A percentile compares a stretch with the other conserved stretches of the same genome.
phyloP scores from a whole-genome alignment of 1,140 invertebrate species.

The Drosophila punjabiensis region DNA sequence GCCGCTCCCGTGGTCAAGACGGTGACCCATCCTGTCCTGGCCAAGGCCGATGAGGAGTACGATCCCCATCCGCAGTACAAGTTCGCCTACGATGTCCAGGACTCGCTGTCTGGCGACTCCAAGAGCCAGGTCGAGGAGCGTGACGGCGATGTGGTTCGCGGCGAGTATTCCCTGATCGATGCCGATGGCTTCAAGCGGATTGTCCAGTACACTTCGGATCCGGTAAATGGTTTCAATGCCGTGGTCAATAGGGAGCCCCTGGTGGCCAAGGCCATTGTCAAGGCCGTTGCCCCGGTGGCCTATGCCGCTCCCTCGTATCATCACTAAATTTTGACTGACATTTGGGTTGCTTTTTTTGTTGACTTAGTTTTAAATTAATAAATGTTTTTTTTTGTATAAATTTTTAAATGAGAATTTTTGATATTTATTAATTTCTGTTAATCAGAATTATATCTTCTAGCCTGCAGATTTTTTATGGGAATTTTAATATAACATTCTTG shows the following conservation, averaged over 20 bases:
- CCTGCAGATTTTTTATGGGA: background rate
- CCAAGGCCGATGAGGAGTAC: slow-evolving; percentile 62
- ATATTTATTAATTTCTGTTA: background rate
- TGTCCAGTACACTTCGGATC: slow-evolving; percentile 84
- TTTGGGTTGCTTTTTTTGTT: slow-evolving; percentile 1
- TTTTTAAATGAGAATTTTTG: background rate
- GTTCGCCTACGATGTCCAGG: slow-evolving; percentile 86
- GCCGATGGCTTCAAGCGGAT: slow-evolving; percentile 71
- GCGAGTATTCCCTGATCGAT: slow-evolving; percentile 70
- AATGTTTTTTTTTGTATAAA: background rate
- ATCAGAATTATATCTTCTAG: no score
- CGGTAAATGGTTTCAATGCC: slow-evolving; percentile 81
- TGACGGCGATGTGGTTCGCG: slow-evolving; percentile 86
- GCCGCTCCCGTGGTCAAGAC: slow-evolving; percentile 33
- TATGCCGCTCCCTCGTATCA: slow-evolving; percentile 43
- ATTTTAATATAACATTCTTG: background rate
- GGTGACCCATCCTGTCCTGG: slow-evolving; percentile 49
- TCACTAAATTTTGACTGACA: background rate
- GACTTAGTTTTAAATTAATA: slow-evolving; percentile 37
- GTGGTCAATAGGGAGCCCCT: slow-evolving; percentile 81
- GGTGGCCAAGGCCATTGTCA: slow-evolving; percentile 59
- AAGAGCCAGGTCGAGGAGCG: slow-evolving; percentile 87
- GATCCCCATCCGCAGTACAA: slow-evolving; percentile 86
- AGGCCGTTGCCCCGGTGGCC: slow-evolving; percentile 46
- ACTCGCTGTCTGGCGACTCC: slow-evolving; percentile 86